Evolutionary conservation across 2,888 invertebrate genomes (phyloP).

Genomic region (Tinea pellionella): DNA sequence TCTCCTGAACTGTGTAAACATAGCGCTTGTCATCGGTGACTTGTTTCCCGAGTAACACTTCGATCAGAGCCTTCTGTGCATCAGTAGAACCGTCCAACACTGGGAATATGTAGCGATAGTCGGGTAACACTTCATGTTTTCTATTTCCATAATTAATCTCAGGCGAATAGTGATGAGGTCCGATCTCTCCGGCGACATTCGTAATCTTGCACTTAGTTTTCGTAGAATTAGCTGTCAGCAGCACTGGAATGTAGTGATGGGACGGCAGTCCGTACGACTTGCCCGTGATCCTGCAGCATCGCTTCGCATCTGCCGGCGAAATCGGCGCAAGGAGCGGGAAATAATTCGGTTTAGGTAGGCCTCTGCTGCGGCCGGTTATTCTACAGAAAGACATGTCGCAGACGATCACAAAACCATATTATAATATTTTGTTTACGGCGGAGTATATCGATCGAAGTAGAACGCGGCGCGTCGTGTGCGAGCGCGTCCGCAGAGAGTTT

Average conservation of each 20-base stretch:
- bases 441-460: not conserved
- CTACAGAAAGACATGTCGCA: conserved; percentile 78
- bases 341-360: conserved; percentile 85
- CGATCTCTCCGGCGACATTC: conserved; percentile 71
- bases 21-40: conserved; percentile 71
- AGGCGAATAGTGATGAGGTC: conserved; percentile 71
- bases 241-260: conserved; percentile 83
- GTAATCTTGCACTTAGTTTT: conserved; percentile 73
- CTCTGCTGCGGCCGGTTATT: conserved; percentile 83
- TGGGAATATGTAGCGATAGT: conserved; percentile 81
- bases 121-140: conserved; percentile 75
- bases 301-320: conserved; percentile 84
- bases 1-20: conserved; percentile 81
- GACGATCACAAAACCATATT: conserved; percentile 4
- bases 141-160: conserved; percentile 73
- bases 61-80: conserved; percentile 72
- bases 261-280: conserved; percentile 79
- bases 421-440: not conserved
- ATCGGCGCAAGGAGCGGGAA: conserved; percentile 84
- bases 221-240: conserved; percentile 63
- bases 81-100: conserved; percentile 76
- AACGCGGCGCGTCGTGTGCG: not conserved
- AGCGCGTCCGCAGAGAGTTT: not conserved
- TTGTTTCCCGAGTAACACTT: conserved; percentile 71
- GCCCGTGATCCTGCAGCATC: conserved; percentile 83